Base-by-base conservation (phyloP, 2,113 vertebrate genomes). In the Lepus americanus region DNA sequence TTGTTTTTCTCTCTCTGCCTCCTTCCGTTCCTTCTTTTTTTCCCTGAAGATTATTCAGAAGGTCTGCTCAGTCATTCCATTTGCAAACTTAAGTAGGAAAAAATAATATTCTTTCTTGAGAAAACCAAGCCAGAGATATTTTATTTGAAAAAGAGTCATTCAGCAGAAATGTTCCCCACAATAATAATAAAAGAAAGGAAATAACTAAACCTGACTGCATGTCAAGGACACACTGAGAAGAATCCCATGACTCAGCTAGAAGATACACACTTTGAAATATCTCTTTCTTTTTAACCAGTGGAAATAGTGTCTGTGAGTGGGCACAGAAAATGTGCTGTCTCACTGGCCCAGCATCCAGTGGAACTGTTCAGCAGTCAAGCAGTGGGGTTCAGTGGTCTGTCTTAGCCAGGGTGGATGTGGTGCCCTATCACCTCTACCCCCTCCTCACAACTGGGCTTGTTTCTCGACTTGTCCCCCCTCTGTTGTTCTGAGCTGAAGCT, bases 241-340 rank as follows among this genome's bases (percentile, higher is more conserved):
- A 83, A 92, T 74, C 67, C 51, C n/a, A 27, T 83, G 96, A 89
- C 49, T 90, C 25, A 55, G 95, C 77, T 49, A 87, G 91, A 93
- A 95, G 94, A 64, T 22, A 3, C 20, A 23, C 39, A 77, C 20
- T 95, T 89, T 87, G 76, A 80, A 89, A 80, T 78, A 78, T n/a
- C 29, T 53, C 61, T 91, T 94, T 85, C 77, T 86, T 97, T 87
- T 72, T 77, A 66, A 92, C 83, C 87, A 89, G 53, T 59, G 61
- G 79, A 70, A 77, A 44, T 84, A 55, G 44, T 89, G 64, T 87
- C 53, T 89, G 11, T 69, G 72, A 93, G 39, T 12, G 66, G 69
- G n/a, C 72, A 77, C 22, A 72, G 22, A 82, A 25, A 36, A 51
- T 36, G 17, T 70, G 55, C 64, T 19, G 17, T 49, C 33, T 53